Evolutionary conservation across 2,113 vertebrate species (phyloP).

Genomic region (Ceyx melanurus): DNA sequence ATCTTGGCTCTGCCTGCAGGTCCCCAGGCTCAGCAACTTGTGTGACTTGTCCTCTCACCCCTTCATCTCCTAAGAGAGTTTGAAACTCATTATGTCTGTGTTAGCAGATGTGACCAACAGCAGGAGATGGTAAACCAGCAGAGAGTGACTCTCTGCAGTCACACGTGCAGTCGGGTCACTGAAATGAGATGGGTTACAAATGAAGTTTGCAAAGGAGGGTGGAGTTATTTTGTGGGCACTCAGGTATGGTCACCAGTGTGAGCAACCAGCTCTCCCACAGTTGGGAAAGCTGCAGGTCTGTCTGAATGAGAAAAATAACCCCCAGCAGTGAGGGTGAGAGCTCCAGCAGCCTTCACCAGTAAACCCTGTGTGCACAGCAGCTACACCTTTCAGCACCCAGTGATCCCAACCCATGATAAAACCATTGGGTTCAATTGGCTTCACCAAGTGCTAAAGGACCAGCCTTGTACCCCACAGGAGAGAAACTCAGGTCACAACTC

Average conservation of each 20-base stretch:
- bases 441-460: not conserved
- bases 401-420: not conserved
- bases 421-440: not conserved
- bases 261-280: not conserved
- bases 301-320: not conserved
- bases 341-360: not conserved
- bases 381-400: not conserved
- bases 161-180: not conserved
- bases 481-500: not conserved
- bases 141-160: not conserved
- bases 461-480: not conserved
- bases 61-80: not conserved
- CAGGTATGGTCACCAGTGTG: not conserved
- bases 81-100: not conserved
- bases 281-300: not conserved
- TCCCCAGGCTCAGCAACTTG: not conserved
- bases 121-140: not conserved
- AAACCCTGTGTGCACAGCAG: not conserved
- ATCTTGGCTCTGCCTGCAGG: not conserved
- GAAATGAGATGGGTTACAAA: not conserved
- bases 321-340: not conserved
- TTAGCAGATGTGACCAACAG: not conserved
- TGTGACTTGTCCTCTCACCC: rapidly evolving
- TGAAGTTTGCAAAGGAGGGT: not conserved
- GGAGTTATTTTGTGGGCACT: not conserved